Base-by-base conservation (phyloP, 2,113 vertebrate species). In the Nothobranchius kuhntae region DNA sequence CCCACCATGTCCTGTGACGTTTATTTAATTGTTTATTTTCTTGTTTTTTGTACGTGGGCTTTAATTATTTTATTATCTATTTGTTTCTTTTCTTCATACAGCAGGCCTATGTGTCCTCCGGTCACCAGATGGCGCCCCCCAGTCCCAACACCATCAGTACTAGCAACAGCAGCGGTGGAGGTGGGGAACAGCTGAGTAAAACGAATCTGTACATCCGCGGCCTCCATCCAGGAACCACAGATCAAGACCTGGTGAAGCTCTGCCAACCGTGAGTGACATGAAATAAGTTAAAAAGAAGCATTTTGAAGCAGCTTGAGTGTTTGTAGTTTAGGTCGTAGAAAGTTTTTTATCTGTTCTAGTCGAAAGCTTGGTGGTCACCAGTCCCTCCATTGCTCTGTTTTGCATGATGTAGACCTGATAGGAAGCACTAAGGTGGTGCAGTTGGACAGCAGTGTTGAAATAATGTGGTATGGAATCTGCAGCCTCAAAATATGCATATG, bases 51-150 rank as follows among this genome's bases (percentile, higher is more conserved):
- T 57, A 68, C 2, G 6, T 9, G 24, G 35, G n/a, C n/a, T 11
- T 4, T 52, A 72, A 65, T 47, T 42, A 55, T 30, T 5, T 3
- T 3, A 7, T 13, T 6, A 21, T 58, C 8, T 51, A 15, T 36
- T 1, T 52, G 14, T 53, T 17, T 52, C 15, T 42, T 73, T 71
- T 68, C 11, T 76, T 38, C 67, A 26, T 91, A 30, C 94, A 98
- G 95, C 96, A 98, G 94, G 90, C 95, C 92, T 99, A 98, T 98
- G 96, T 95, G 93, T 95, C 96, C 95, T 95, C 95, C 93, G 91
- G 94, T 86, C 96, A 97, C 81, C 96, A 97, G 93, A 98, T 99
- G 97, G 96, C 96, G 82, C 96, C 96, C 88, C 94, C 96, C 88
- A 99, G 96, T 93, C 96, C 95, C 92, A 98, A 95, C 94, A 96